Evolutionary conservation across 2,888 invertebrate species (phyloP).

Genomic region (Sinotaia quadrata): DNA sequence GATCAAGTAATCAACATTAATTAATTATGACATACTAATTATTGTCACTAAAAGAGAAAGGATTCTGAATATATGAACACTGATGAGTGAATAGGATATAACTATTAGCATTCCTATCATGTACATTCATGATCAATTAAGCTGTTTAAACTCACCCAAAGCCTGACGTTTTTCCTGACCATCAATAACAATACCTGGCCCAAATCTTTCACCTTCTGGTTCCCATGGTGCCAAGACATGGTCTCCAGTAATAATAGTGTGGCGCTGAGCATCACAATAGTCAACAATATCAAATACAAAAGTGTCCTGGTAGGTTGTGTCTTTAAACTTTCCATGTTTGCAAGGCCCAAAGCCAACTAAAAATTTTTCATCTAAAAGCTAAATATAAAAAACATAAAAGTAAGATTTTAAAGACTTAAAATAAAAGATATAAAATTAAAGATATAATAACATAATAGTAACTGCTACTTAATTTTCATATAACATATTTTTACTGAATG

Average conservation of each 20-base stretch:
- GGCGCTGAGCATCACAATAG: conserved; percentile 65
- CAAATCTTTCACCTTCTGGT: conserved; percentile 66
- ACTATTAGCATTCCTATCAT: no score
- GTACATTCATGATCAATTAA: no score
- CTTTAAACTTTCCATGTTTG: conserved; percentile 66
- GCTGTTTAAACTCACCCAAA: conserved; percentile 57
- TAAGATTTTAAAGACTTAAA: no score
- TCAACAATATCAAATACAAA: conserved; percentile 69
- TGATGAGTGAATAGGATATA: not conserved
- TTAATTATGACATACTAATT: no score
- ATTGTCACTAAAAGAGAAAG: no score
- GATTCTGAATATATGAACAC: not conserved
- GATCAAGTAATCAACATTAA: no score
- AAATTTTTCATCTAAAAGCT: conserved; percentile 67
- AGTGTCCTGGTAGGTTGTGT: conserved; percentile 70
- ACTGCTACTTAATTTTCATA: not conserved
- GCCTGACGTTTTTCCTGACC: conserved; percentile 65
- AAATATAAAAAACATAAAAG: conserved; percentile 33
- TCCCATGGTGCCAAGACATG: conserved; percentile 68
- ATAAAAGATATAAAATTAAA: no score
- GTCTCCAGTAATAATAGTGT: conserved; percentile 67
- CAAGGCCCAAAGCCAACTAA: conserved; percentile 69
- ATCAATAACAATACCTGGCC: conserved; percentile 67
- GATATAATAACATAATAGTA: no score
- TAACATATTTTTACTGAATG: not conserved